These are phyloP conservation scores for Orthonevra nobilis DNA, from an alignment of 2,888 invertebrate genomes.

Conservation along the genomic window DNA sequence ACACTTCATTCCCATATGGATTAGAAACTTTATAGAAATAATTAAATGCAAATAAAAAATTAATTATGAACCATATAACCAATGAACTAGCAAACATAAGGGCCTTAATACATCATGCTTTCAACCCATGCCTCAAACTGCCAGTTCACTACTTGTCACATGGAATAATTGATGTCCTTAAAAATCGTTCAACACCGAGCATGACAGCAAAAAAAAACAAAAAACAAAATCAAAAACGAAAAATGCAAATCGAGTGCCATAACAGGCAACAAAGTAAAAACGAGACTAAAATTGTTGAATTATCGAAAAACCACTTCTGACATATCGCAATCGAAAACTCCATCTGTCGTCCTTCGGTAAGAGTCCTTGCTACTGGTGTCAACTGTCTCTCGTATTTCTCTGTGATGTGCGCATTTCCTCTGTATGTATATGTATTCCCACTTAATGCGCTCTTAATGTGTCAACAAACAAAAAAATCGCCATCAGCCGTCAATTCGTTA, in stretches of 20 bases:
- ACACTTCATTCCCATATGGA: no score
- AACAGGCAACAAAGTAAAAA: background rate
- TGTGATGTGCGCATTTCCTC: conserved; percentile 7
- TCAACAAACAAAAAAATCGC: background rate
- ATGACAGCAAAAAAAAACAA: background rate
- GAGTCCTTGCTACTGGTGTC: conserved; percentile 8
- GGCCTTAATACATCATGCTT: no score
- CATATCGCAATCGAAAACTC: conserved; percentile 28
- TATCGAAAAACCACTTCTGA: conserved; percentile 33
- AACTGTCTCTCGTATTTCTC: background rate
- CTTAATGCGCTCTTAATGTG: conserved; percentile 31
- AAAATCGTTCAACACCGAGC: no score
- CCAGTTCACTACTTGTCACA: no score
- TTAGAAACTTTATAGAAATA: no score
- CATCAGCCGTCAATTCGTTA: background rate
- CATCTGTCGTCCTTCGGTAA: conserved; percentile 26
- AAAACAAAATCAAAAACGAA: background rate
- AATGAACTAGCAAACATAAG: no score
- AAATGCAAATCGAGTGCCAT: conserved; percentile 4
- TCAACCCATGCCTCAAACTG: no score
- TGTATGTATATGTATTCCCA: background rate
- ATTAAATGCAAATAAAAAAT: no score
- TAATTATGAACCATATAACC: no score
- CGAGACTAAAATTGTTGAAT: background rate
- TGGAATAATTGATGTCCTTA: conserved; percentile 31